phyloP scores from a whole-genome alignment of 2,888 invertebrate genomes.

The Chrysolina americana region DNA sequence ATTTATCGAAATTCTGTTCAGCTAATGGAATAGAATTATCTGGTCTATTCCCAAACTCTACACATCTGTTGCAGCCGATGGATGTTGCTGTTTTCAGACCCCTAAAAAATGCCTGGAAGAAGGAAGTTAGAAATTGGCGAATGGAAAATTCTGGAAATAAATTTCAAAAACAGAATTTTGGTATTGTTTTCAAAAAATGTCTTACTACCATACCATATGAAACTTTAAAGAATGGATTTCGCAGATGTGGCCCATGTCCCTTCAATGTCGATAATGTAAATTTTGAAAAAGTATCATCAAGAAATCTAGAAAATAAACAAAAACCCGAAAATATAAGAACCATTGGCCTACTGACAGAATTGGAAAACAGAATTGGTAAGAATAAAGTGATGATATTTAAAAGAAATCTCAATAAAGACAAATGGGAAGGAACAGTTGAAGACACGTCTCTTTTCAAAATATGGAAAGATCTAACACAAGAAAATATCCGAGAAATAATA shows the following conservation, averaged over 20 bases:
- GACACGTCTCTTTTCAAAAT: no score
- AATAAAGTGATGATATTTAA: no score
- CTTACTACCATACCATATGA: background rate
- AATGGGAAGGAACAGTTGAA: no score
- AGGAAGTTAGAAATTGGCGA: background rate
- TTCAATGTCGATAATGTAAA: background rate
- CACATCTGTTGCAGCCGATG: background rate
- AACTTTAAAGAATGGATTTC: background rate
- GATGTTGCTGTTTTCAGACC: background rate
- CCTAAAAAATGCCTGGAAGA: background rate
- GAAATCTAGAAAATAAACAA: no score
- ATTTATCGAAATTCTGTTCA: background rate
- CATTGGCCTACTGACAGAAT: no score
- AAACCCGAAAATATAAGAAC: no score
- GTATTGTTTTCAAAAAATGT: background rate
- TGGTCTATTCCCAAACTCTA: background rate
- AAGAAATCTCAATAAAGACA: no score
- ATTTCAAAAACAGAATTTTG: background rate
- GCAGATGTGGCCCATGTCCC: background rate
- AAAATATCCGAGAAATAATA: no score
- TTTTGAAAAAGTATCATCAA: no score
- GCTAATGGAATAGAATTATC: no score
- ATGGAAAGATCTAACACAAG: no score
- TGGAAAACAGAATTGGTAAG: no score
- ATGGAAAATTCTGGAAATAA: background rate